Evolutionary conservation across 2,888 invertebrate species (phyloP).

Genomic region (Terebella lapidaria): DNA sequence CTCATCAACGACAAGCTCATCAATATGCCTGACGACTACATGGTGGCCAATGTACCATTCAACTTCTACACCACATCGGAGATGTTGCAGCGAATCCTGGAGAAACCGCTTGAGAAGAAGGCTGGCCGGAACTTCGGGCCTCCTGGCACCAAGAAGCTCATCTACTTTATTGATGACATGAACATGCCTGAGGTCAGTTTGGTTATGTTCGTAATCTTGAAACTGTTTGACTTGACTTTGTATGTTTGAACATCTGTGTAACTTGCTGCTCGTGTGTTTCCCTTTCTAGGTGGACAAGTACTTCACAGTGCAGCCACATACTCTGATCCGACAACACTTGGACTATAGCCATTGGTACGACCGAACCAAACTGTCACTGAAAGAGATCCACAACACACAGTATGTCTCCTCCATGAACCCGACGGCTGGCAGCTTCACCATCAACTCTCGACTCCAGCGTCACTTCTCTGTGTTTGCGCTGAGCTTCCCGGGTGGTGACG

Average conservation of each 20-base stretch:
- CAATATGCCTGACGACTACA: conserved; percentile 73
- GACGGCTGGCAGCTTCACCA: conserved; percentile 93
- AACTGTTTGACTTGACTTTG: no score
- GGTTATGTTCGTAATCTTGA: no score
- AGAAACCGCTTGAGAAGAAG: conserved; percentile 93
- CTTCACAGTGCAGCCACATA: conserved; percentile 94
- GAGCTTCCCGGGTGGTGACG: conserved; percentile 78
- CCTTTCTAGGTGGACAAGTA: conserved; percentile 70
- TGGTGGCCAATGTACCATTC: conserved; percentile 86
- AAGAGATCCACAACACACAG: conserved; percentile 94
- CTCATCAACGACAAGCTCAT: conserved; percentile 78
- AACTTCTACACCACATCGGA: conserved; percentile 89
- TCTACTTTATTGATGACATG: conserved; percentile 95
- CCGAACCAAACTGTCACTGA: conserved; percentile 76
- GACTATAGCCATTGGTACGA: conserved; percentile 98
- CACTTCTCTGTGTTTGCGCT: conserved; percentile 56
- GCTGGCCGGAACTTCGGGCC: conserved; percentile 94
- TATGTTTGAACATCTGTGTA: neutral
- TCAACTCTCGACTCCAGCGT: conserved; percentile 82
- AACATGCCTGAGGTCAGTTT: conserved; percentile 93
- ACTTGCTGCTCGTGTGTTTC: neutral
- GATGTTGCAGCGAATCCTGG: conserved; percentile 65
- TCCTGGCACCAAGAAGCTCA: conserved; percentile 84
- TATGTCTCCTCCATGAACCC: conserved; percentile 98
- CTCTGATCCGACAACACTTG: conserved; percentile 87